These are phyloP conservation scores for Drosophila borealis DNA, from an alignment of 2,888 invertebrate species.

Conservation along the genomic window DNA sequence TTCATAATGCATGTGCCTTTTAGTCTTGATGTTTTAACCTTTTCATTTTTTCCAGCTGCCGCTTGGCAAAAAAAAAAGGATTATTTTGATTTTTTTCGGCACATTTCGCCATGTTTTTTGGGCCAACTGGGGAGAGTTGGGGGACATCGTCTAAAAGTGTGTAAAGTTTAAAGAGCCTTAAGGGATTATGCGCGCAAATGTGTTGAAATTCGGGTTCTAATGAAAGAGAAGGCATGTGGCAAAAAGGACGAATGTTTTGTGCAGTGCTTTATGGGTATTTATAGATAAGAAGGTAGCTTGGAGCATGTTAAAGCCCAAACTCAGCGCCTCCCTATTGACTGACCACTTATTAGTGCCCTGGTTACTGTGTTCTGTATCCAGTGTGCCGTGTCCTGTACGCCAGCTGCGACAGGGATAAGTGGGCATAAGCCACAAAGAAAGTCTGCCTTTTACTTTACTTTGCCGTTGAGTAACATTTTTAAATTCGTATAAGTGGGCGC, in stretches of 20 bases:
- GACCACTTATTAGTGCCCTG: constrained; percentile 69
- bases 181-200: constrained; percentile 81
- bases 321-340: constrained; percentile 53
- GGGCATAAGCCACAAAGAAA: constrained; percentile 64
- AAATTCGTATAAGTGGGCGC: not conserved
- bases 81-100: constrained; percentile 65
- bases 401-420: constrained; percentile 74
- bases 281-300: constrained; percentile 72
- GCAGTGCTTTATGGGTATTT: constrained; percentile 76
- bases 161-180: constrained; percentile 83
- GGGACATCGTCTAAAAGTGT: constrained; percentile 68
- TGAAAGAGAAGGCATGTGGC: constrained; percentile 51
- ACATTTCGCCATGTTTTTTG: constrained; percentile 57
- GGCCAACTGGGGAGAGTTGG: constrained; percentile 19
- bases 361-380: constrained; percentile 29
- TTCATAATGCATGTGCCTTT: constrained; percentile 78
- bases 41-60: constrained; percentile 44
- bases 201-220: constrained; percentile 77
- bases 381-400: constrained; percentile 49
- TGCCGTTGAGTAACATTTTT: constrained; percentile 38
- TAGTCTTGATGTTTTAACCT: constrained; percentile 77
- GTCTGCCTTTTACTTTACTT: constrained; percentile 12
- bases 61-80: constrained; percentile 65
- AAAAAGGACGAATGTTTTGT: constrained; percentile 58
- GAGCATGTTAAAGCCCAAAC: constrained; percentile 42